Evolutionary conservation across 2,888 invertebrate genomes (phyloP).

Genomic region (Argyresthia goedartella): DNA sequence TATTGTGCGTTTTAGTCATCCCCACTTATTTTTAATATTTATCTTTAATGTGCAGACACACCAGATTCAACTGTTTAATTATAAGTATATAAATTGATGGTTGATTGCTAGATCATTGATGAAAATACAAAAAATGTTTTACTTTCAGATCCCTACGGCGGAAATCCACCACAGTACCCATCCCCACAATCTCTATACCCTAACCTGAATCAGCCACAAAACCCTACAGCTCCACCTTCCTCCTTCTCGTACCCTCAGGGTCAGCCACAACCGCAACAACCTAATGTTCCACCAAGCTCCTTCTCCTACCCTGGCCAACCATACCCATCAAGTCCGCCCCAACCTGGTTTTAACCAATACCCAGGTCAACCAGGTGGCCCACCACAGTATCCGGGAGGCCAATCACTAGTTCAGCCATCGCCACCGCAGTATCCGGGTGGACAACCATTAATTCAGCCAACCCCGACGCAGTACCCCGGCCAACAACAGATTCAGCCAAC

Average conservation of each 20-base stretch:
- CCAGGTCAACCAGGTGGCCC: neutral
- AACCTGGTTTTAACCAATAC: neutral
- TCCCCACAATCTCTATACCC: conserved; percentile 42
- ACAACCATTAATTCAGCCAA: neutral
- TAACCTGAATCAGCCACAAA: conserved; percentile 35
- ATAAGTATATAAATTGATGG: too few relatives aligned
- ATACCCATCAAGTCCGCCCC: neutral
- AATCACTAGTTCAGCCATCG: too few relatives aligned
- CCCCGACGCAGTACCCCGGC: neutral
- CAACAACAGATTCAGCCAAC: neutral
- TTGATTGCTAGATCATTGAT: too few relatives aligned
- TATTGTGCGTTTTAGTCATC: too few relatives aligned
- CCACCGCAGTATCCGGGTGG: conserved; percentile 9
- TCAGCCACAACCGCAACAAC: too few relatives aligned
- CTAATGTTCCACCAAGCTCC: neutral
- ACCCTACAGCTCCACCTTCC: conserved; percentile 21
- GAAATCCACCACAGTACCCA: conserved; percentile 38
- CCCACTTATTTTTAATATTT: too few relatives aligned
- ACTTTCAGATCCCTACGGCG: conserved; percentile 41
- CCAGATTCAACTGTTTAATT: too few relatives aligned
- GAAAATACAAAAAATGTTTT: neutral
- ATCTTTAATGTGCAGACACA: too few relatives aligned
- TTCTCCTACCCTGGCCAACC: conserved; percentile 3
- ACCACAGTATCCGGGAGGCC: too few relatives aligned
- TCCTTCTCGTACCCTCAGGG: conserved; percentile 5